Conservation (phyloP, 2,797 vertebrate genomes). For the Coilia nasus region DNA sequence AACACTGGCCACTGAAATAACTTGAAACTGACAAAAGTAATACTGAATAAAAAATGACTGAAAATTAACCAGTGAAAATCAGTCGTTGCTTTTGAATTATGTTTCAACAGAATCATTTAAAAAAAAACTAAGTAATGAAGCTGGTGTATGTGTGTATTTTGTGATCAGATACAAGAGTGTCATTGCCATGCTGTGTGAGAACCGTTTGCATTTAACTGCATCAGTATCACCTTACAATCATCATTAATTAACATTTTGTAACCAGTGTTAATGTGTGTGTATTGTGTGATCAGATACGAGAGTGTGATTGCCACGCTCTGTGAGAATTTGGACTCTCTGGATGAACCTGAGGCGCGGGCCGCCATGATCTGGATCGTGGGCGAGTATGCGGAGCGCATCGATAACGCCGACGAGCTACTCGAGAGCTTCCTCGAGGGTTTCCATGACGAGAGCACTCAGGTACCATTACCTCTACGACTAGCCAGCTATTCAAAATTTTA, state of each 20-base stretch:
- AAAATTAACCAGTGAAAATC: too few species aligned
- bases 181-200: constrained; percentile 96
- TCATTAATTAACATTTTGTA: too few species aligned
- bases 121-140: too few species aligned
- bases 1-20: too few species aligned
- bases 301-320: constrained; percentile 97
- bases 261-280: not conserved
- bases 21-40: too few species aligned
- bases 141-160: not conserved
- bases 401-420: constrained; percentile 95
- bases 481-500: not conserved
- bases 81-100: too few species aligned
- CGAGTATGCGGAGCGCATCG: constrained; percentile 95
- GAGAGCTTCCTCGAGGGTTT: constrained; percentile 98
- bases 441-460: constrained; percentile 98
- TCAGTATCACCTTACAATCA: too few species aligned
- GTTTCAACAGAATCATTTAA: too few species aligned
- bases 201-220: constrained; percentile 56
- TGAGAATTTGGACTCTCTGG: constrained; percentile 96
- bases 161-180: constrained; percentile 92
- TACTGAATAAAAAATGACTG: too few species aligned
- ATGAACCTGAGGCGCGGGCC: constrained; percentile 94
- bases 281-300: constrained; percentile 82
- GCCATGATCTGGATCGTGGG: constrained; percentile 99
- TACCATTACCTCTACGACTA: constrained; percentile 47